Evolutionary conservation across 2,797 vertebrate species (phyloP).

Genomic region (Pseudochromis fuscus): DNA sequence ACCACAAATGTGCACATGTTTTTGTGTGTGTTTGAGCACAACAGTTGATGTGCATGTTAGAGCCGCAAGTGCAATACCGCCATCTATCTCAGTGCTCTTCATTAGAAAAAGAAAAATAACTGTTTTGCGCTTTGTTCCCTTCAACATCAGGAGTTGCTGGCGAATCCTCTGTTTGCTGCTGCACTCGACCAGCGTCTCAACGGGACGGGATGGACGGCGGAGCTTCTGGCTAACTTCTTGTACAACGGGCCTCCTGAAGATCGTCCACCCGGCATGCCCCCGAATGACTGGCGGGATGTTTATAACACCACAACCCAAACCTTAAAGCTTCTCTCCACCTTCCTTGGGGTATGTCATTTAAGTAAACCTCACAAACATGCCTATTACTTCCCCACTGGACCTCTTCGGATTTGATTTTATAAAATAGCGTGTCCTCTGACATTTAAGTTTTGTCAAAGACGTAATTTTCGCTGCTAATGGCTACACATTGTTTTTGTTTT

Average conservation of each 20-base stretch:
- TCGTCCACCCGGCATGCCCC: conserved; percentile 64
- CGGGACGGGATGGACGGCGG: conserved; percentile 82
- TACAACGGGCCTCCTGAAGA: conserved; percentile 84
- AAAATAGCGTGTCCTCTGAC: conserved; percentile 18
- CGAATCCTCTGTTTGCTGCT: conserved; percentile 80
- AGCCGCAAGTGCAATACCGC: conserved; percentile 71
- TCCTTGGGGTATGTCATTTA: conserved; percentile 88
- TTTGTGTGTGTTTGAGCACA: not conserved
- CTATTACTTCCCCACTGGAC: conserved; percentile 5
- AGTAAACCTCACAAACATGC: not conserved
- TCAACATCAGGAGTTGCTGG: conserved; percentile 84
- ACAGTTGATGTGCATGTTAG: conserved; percentile 24
- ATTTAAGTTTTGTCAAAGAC: conserved; percentile 36
- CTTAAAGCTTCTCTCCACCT: conserved; percentile 87
- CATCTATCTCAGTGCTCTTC: conserved; percentile 71
- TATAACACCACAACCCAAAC: conserved; percentile 87
- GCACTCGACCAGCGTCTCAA: conserved; percentile 82
- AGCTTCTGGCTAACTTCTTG: conserved; percentile 87
- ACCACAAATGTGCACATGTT: conserved; percentile 14
- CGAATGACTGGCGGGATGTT: conserved; percentile 86
- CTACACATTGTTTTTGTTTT: conserved; percentile 19
- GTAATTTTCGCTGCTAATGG: conserved; percentile 26
- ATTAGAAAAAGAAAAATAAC: conserved; percentile 60
- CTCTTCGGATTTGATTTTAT: conserved; percentile 16
- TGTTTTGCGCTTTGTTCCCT: conserved; percentile 16